Base-by-base conservation (phyloP, 2,113 vertebrate species). In the Sitta europaea region DNA sequence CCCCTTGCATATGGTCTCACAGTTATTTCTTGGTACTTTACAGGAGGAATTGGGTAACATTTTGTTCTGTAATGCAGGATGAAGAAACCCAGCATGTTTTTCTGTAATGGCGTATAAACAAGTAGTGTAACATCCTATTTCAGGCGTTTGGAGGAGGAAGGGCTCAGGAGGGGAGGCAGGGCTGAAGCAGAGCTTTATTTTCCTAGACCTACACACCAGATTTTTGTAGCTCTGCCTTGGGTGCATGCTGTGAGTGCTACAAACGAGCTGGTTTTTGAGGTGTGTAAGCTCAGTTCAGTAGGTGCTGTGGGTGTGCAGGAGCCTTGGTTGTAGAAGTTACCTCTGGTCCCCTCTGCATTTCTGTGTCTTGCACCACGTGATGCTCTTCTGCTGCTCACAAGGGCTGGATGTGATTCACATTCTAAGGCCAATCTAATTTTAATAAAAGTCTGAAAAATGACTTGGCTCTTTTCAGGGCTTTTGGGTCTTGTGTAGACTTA, bases 41-140 rank as follows among this genome's bases (percentile, higher is more conserved):
- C 92, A 73, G 72, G 36, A 89, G 29, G 74, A 88, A 77, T 96
- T 97, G 93, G 68, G 93, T 93, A 96, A 97, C 94, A 63, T 92
- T 90, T 87, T 94, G 88, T 94, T 88, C 96, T 90, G 67, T 86
- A 94, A 90, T 12, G 68, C 95, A 38, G 86, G 53, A 77, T 96
- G 80, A 92, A 86, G 94, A 94, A 96, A 96, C 72, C 2, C 10
- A 67, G 72, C 58, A 2, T 59, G 80, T 86, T 86, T 84, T 86
- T 85, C 85, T 88, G 81, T 68, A 83, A 51, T 93, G 94, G 82
- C 19, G 0, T 92, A 72, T 74, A 96, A 95, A 90, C 96, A 95
- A 96, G 92, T 47, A 73, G 90, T 83, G 94, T 94, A 82, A 88
- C 88, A 90, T 93, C 92, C 95, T 96, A 92, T 94, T 92, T 87